A percentile compares a stretch with the other conserved stretches of the same genome.
phyloP scores from a whole-genome alignment of 2,113 vertebrate species.

The Pionites leucogaster region DNA sequence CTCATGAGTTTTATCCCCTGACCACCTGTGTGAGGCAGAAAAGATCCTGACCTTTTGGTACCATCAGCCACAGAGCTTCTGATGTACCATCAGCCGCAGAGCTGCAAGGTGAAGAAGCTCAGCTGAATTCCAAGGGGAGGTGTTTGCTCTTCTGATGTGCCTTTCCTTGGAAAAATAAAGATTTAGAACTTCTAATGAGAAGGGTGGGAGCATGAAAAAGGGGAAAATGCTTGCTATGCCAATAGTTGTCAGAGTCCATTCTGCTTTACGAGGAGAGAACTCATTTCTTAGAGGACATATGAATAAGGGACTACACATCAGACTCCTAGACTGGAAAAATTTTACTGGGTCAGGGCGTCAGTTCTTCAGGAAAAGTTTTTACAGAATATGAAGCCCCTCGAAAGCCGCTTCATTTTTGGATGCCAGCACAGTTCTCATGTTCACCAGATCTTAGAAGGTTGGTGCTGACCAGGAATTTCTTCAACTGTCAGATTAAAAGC shows the following conservation, averaged over 20 bases:
- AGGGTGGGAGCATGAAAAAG: background rate
- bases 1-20: background rate
- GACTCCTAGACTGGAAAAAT: background rate
- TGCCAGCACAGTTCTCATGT: background rate
- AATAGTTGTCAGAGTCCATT: background rate
- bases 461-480: background rate
- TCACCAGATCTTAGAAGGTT: background rate
- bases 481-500: background rate
- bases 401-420: background rate
- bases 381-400: background rate
- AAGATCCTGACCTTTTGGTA: background rate
- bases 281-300: background rate
- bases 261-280: background rate
- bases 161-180: background rate
- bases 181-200: background rate
- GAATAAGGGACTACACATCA: background rate
- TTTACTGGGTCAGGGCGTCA: background rate
- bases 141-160: background rate
- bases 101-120: background rate
- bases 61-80: background rate
- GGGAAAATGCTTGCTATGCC: background rate
- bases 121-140: background rate
- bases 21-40: background rate
- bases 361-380: background rate
- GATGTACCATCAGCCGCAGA: background rate